These are phyloP conservation scores for Zoanthus sansibaricus DNA, from an alignment of 92 coral and sea anemone species.

Conservation along the genomic window DNA sequence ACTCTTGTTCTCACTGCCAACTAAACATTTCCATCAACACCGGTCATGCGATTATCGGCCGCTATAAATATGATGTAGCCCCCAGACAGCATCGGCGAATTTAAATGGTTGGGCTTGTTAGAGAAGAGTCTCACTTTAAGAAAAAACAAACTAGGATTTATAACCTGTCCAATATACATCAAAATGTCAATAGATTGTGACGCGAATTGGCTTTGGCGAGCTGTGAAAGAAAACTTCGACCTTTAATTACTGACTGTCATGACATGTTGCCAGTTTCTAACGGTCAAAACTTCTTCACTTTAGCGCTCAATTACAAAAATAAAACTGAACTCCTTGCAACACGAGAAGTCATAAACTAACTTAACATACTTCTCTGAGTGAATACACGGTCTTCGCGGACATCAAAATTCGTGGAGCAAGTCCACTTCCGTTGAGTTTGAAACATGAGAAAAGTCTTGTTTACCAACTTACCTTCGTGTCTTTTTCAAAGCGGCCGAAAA, in stretches of 20 bases:
- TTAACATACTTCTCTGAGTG: not conserved
- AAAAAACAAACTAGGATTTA: not conserved
- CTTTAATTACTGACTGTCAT: not conserved
- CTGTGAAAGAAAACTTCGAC: not conserved
- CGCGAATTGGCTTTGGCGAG: not conserved
- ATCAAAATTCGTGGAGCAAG: not conserved
- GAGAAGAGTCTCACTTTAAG: not conserved
- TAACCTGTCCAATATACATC: not conserved
- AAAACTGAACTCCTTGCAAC: not conserved
- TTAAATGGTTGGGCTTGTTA: not conserved
- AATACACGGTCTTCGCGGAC: not conserved
- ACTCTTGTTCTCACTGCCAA: not conserved
- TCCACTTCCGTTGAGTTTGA: slow-evolving; percentile 28
- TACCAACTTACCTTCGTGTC: slow-evolving; percentile 15
- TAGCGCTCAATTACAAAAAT: not conserved
- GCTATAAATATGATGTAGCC: not conserved
- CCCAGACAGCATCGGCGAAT: not conserved
- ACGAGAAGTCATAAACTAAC: not conserved
- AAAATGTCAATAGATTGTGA: slow-evolving; percentile 9
- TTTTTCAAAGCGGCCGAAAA: not conserved
- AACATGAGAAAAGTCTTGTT: slow-evolving; percentile 16
- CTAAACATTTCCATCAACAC: not conserved
- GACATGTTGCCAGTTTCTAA: not conserved
- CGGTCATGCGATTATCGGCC: not conserved
- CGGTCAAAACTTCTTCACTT: not conserved